Evolutionary conservation across 2,888 invertebrate genomes (phyloP).

Genomic region (Boloria euphrosyne): DNA sequence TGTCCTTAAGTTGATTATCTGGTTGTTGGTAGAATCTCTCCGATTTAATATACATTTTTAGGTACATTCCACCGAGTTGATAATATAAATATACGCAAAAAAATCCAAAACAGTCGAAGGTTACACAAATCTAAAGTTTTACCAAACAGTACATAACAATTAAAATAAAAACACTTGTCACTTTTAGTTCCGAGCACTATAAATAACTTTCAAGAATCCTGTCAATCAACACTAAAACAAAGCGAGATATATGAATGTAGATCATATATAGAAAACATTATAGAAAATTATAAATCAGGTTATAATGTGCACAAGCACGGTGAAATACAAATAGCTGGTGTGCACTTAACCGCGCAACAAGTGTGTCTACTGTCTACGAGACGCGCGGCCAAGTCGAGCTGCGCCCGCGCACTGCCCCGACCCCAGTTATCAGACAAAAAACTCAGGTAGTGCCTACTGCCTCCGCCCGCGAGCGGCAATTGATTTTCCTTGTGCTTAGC

Average conservation of each 20-base stretch:
- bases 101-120: neutral
- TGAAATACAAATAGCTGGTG: slow-evolving; percentile 15
- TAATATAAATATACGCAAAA: slow-evolving; percentile 1
- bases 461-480: slow-evolving; percentile 45
- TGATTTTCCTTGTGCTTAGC: slow-evolving; percentile 46
- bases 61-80: slow-evolving; percentile 61
- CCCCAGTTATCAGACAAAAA: slow-evolving; percentile 66
- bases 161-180: slow-evolving; percentile 13
- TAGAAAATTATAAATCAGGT: neutral
- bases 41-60: slow-evolving; percentile 76
- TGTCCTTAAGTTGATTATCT: slow-evolving; percentile 63
- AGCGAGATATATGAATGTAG: neutral
- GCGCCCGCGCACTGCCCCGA: slow-evolving; percentile 69
- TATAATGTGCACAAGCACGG: slow-evolving; percentile 7
- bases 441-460: slow-evolving; percentile 44
- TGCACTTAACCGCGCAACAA: slow-evolving; percentile 10
- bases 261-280: slow-evolving; percentile 6
- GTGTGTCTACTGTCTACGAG: slow-evolving; percentile 29
- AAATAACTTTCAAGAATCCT: slow-evolving; percentile 16
- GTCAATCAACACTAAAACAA: slow-evolving; percentile 4
- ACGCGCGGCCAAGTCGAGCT: slow-evolving; percentile 64
- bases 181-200: slow-evolving; percentile 14
- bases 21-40: slow-evolving; percentile 74
- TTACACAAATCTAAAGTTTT: slow-evolving; percentile 17
- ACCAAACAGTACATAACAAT: neutral